These are phyloP conservation scores for Acanthopagrus latus DNA, from an alignment of 2,797 vertebrate genomes.

Conservation along the genomic window DNA sequence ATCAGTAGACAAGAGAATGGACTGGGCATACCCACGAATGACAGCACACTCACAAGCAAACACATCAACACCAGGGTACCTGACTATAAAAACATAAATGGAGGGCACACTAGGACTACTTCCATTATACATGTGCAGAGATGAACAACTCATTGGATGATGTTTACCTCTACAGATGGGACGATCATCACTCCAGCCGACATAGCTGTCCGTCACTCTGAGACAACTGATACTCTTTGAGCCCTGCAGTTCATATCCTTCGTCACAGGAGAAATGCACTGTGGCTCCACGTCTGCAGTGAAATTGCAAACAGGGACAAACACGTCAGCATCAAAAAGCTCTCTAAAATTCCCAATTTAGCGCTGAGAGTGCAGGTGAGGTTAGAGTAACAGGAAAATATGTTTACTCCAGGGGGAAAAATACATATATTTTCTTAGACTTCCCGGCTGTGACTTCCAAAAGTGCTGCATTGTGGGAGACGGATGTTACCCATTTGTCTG, in stretches of 20 bases:
- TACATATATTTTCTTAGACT: constrained; percentile 39
- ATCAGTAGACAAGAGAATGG: constrained; percentile 15
- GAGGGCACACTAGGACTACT: constrained; percentile 31
- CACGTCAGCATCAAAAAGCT: constrained; percentile 18
- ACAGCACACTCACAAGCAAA: constrained; percentile 25
- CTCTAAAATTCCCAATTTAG: background rate
- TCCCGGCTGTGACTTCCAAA: constrained; percentile 48
- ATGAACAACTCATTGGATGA: constrained; percentile 17
- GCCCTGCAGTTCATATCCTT: constrained; percentile 98
- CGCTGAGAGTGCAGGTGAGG: constrained; percentile 18
- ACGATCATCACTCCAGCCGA: constrained; percentile 98
- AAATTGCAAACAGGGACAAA: constrained; percentile 41
- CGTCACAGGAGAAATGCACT: constrained; percentile 97
- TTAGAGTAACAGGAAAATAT: constrained; percentile 21
- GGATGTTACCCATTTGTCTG: constrained; percentile 76
- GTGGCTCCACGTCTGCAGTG: constrained; percentile 92
- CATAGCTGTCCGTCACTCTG: constrained; percentile 96
- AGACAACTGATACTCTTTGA: constrained; percentile 99
- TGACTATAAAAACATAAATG: constrained; percentile 28
- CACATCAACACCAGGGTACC: background rate
- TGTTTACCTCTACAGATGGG: constrained; percentile 96
- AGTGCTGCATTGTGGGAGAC: constrained; percentile 57
- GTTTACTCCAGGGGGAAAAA: background rate
- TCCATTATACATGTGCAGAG: background rate
- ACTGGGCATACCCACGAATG: constrained; percentile 10